Conservation (phyloP, 2,797 vertebrate species). For the Remorina albescens region DNA sequence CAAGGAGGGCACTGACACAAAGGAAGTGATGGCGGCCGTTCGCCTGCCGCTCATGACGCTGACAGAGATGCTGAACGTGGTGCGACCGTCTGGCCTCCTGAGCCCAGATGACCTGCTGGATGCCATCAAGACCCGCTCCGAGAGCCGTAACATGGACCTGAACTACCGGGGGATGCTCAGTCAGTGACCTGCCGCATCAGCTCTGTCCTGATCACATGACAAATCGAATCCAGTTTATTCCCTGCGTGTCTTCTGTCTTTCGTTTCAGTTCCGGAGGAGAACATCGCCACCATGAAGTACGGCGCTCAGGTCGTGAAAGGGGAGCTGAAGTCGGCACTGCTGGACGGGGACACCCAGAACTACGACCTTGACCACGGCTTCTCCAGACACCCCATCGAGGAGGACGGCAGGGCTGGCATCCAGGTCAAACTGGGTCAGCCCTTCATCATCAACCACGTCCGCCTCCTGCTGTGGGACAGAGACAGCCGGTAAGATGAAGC, state of each 20-base stretch:
- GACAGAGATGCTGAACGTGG: conserved; percentile 95
- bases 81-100: conserved; percentile 92
- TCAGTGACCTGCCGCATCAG: conserved; percentile 76
- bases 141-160: conserved; percentile 98
- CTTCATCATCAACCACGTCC: conserved; percentile 95
- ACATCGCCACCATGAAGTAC: conserved; percentile 98
- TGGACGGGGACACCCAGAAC: conserved; percentile 98
- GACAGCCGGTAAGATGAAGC: conserved; percentile 91
- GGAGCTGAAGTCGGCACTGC: conserved; percentile 94
- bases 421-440: conserved; percentile 96
- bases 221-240: background rate
- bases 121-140: conserved; percentile 96
- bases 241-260: background rate
- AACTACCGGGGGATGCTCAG: conserved; percentile 98
- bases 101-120: conserved; percentile 96
- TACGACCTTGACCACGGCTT: conserved; percentile 99
- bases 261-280: conserved; percentile 93
- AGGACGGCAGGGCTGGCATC: conserved; percentile 93
- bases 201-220: too few species aligned
- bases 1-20: conserved; percentile 83
- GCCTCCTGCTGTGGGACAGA: conserved; percentile 95
- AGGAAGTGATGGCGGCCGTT: conserved; percentile 95
- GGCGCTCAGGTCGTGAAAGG: conserved; percentile 97
- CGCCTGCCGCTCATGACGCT: conserved; percentile 97
- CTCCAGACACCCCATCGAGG: conserved; percentile 96